These are phyloP conservation scores for Philereme vetulata DNA, from an alignment of 2,888 invertebrate species.

Conservation along the genomic window DNA sequence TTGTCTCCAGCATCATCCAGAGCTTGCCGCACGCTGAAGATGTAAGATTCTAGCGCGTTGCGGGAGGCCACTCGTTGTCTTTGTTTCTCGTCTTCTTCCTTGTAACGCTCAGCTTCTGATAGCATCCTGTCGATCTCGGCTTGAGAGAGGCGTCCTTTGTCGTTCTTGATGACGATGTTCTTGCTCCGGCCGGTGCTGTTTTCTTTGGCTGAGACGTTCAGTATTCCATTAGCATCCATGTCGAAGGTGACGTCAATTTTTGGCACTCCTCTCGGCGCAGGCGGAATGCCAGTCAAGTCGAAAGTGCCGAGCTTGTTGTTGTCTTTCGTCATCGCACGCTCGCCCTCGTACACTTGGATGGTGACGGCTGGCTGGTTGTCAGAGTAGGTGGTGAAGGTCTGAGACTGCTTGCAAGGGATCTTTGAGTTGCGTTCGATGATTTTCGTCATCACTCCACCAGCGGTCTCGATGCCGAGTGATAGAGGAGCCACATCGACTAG, in stretches of 20 bases:
- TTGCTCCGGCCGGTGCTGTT: constrained; percentile 28
- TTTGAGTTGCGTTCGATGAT: constrained; percentile 85
- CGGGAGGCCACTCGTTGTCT: constrained; percentile 20
- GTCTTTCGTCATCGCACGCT: constrained; percentile 27
- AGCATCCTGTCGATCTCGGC: constrained; percentile 26
- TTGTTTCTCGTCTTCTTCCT: constrained; percentile 25
- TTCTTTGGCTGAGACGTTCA: constrained; percentile 26
- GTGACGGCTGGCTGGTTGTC: constrained; percentile 28
- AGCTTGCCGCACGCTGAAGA: constrained; percentile 25
- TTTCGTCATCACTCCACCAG: constrained; percentile 88
- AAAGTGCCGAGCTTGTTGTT: constrained; percentile 25
- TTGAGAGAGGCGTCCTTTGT: constrained; percentile 23
- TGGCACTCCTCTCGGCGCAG: constrained; percentile 24
- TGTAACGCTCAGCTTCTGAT: constrained; percentile 23
- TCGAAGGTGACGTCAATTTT: constrained; percentile 27
- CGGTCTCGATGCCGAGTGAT: constrained; percentile 76
- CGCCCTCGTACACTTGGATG: constrained; percentile 26
- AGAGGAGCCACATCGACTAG: constrained; percentile 44
- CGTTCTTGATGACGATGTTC: constrained; percentile 28
- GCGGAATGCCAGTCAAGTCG: constrained; percentile 25
- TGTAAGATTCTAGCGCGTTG: constrained; percentile 25
- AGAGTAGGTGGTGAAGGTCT: constrained; percentile 55
- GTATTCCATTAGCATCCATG: constrained; percentile 25
- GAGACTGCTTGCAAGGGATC: constrained; percentile 85
- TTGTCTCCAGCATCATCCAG: constrained; percentile 24